phyloP scores from a whole-genome alignment of 2,113 vertebrate genomes.

The Pycnonotus jocosus region DNA sequence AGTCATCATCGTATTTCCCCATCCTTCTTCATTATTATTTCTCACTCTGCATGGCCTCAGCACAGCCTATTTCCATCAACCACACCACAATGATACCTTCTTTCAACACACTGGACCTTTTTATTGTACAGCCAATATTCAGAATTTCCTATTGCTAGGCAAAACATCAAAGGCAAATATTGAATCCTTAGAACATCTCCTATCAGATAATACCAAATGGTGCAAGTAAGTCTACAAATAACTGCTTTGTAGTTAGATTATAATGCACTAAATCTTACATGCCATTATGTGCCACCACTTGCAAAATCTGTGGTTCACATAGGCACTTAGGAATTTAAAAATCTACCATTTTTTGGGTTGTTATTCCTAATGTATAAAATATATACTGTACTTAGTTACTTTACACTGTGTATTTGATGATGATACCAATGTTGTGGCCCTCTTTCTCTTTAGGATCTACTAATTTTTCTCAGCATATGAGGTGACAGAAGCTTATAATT shows the following conservation, averaged over 20 bases:
- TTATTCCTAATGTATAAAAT: not conserved
- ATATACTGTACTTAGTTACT: not conserved
- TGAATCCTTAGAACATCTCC: not conserved
- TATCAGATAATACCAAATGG: not conserved
- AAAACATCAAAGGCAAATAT: not conserved
- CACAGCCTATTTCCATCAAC: not conserved
- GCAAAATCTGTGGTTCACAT: not conserved
- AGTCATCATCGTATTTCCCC: not conserved
- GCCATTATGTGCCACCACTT: not conserved
- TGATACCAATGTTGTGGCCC: not conserved
- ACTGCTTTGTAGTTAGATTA: not conserved
- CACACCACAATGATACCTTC: not conserved
- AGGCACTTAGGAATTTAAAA: not conserved
- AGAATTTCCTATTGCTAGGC: not conserved
- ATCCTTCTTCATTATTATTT: not conserved
- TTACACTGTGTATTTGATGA: not conserved
- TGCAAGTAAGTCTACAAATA: not conserved
- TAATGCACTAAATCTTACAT: not conserved
- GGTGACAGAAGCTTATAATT: constrained; percentile 15
- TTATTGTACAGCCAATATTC: not conserved
- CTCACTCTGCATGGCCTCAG: not conserved
- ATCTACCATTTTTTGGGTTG: not conserved
- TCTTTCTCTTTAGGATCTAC: not conserved
- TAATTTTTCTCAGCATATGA: not conserved
- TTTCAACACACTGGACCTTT: not conserved